These are phyloP conservation scores for Drosophila gaucha DNA, from an alignment of 2,888 invertebrate species.

Conservation along the genomic window DNA sequence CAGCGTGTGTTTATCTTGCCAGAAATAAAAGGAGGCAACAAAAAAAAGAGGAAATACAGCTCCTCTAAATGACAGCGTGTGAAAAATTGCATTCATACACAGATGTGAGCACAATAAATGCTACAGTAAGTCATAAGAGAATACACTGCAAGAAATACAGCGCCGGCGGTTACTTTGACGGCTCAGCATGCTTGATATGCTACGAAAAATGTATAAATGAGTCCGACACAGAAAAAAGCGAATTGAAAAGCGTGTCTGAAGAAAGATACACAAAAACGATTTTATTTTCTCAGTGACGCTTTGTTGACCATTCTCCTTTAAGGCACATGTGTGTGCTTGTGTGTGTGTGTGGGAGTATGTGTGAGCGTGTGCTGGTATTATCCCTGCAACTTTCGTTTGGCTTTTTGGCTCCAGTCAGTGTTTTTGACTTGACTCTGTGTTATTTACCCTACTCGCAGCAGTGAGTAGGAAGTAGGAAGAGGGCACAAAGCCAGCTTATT, in stretches of 20 bases:
- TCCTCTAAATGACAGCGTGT: constrained; percentile 59
- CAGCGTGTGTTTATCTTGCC: constrained; percentile 5
- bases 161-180: constrained; percentile 17
- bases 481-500: constrained; percentile 53
- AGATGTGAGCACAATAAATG: constrained; percentile 61
- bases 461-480: constrained; percentile 17
- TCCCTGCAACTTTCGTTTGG: constrained; percentile 61
- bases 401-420: constrained; percentile 64
- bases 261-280: constrained; percentile 55
- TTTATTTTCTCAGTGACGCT: constrained; percentile 61
- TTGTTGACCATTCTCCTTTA: constrained; percentile 47
- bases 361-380: constrained; percentile 48
- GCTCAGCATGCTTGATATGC: constrained; percentile 56
- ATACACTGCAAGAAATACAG: constrained; percentile 52
- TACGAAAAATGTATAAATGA: constrained; percentile 61
- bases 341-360: constrained; percentile 12
- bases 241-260: constrained; percentile 9
- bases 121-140: constrained; percentile 46
- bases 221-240: constrained; percentile 12
- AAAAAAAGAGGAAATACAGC: neutral
- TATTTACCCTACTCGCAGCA: constrained; percentile 62
- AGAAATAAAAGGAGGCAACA: constrained; percentile 8
- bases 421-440: constrained; percentile 47
- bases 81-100: constrained; percentile 67
- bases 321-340: constrained; percentile 17